Percentiles rank a stretch among this genome's conserved stretches.
Conservation (phyloP, 1,140 invertebrate species). For the Hydropsyche tenuis region DNA sequence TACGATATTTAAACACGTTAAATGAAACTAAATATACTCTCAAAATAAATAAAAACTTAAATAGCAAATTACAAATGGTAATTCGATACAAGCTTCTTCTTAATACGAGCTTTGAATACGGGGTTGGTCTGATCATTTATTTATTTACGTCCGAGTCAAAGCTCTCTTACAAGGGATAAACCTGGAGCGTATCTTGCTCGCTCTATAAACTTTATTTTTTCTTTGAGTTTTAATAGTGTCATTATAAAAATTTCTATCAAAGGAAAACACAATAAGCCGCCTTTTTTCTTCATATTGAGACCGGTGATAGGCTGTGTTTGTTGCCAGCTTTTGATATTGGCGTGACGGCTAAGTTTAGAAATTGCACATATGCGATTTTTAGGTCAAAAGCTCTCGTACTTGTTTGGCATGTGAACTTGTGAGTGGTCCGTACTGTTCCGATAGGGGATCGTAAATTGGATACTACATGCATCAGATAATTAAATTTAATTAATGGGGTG, state of each 20-base stretch:
- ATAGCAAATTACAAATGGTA: neutral
- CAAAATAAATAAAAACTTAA: too few species aligned
- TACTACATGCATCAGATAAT: neutral
- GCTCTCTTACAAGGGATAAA: conserved; percentile 1
- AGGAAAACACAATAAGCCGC: too few species aligned
- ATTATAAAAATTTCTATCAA: too few species aligned
- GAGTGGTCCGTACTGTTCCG: neutral
- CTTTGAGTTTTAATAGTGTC: neutral
- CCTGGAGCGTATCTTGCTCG: neutral
- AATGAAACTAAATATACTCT: too few species aligned
- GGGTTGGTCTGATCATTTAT: conserved; percentile 3
- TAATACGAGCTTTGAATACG: neutral
- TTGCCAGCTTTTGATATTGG: conserved; percentile 3
- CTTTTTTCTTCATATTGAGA: too few species aligned
- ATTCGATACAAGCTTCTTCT: neutral
- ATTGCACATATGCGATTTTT: conserved; percentile 39
- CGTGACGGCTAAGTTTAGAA: conserved; percentile 31
- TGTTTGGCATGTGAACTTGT: conserved; percentile 36
- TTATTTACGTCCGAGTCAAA: conserved; percentile 15
- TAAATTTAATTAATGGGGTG: too few species aligned
- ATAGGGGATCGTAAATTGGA: neutral
- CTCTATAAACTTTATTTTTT: neutral
- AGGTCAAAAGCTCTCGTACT: conserved; percentile 43
- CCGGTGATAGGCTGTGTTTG: neutral
- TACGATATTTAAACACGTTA: too few species aligned